Percentiles rank a stretch among this genome's conserved stretches.
Evolutionary conservation across 2,888 invertebrate genomes (phyloP).

Genomic region (Alsophila aescularia): DNA sequence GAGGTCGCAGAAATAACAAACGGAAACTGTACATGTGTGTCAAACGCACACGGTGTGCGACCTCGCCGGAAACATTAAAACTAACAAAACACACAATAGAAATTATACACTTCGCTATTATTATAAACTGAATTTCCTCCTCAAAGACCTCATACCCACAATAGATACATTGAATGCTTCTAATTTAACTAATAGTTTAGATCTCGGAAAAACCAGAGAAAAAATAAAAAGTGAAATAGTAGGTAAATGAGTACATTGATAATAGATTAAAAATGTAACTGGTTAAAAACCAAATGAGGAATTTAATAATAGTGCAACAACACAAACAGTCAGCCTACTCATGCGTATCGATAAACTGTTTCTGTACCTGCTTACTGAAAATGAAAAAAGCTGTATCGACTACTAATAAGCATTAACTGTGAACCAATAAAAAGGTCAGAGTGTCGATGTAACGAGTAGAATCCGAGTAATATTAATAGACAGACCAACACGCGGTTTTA

Average conservation of each 20-base stretch:
- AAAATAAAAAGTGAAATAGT: too few relatives aligned
- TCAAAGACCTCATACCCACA: not conserved
- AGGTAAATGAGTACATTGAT: too few relatives aligned
- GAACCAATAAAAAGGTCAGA: slow-evolving; percentile 67
- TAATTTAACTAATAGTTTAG: too few relatives aligned
- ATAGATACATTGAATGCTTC: too few relatives aligned
- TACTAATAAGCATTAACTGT: slow-evolving; percentile 47
- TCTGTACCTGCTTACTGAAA: too few relatives aligned
- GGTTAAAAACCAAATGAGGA: too few relatives aligned
- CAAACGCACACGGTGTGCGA: slow-evolving; percentile 43
- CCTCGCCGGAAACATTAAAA: slow-evolving; percentile 32
- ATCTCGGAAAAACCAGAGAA: too few relatives aligned
- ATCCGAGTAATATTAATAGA: slow-evolving; percentile 69
- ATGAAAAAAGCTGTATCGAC: not conserved
- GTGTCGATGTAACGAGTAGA: slow-evolving; percentile 60
- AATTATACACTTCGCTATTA: not conserved
- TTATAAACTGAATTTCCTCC: slow-evolving; percentile 3
- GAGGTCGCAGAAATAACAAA: slow-evolving; percentile 56
- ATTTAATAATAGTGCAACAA: too few relatives aligned
- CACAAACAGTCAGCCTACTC: too few relatives aligned
- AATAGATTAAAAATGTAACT: too few relatives aligned
- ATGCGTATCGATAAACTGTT: too few relatives aligned
- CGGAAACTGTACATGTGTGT: slow-evolving; percentile 59
- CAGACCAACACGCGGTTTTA: slow-evolving; percentile 72
- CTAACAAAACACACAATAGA: slow-evolving; percentile 30